A percentile compares a stretch with the other conserved stretches of the same genome.
Conservation (phyloP, 92 coral and sea anemone genomes). For the Porites evermanni region DNA sequence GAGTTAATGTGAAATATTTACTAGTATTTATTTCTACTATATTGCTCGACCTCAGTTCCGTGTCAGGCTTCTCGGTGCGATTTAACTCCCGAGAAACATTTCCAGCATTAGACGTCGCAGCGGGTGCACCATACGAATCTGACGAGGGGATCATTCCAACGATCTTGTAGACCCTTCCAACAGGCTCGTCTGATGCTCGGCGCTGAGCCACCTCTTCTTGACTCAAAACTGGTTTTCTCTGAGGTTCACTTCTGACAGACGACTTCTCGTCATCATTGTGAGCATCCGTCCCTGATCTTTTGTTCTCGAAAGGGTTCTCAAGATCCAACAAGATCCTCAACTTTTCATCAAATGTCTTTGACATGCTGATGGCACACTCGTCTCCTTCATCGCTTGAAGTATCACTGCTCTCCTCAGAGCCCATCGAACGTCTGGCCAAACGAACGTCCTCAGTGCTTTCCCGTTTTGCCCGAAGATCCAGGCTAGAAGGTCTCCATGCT, state of each 20-base stretch:
- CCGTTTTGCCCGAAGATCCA: constrained; percentile 76
- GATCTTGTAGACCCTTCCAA: constrained; percentile 25
- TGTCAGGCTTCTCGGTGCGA: constrained; percentile 18
- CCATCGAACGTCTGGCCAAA: constrained; percentile 58
- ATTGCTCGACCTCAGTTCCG: constrained; percentile 21
- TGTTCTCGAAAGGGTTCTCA: constrained; percentile 45
- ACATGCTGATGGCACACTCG: constrained; percentile 78
- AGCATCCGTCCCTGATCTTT: constrained; percentile 29
- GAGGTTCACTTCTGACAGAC: constrained; percentile 61
- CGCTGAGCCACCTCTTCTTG: constrained; percentile 26
- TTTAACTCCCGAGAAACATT: neutral
- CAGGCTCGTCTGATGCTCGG: constrained; percentile 23
- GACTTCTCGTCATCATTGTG: constrained; percentile 63
- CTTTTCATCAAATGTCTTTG: constrained; percentile 95
- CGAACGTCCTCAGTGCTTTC: constrained; percentile 78
- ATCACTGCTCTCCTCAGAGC: constrained; percentile 89
- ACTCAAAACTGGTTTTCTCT: constrained; percentile 13
- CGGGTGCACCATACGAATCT: neutral
- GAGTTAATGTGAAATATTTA: constrained; percentile 2
- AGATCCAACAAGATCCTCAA: constrained; percentile 81
- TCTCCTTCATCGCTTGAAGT: constrained; percentile 89
- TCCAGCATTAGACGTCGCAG: neutral
- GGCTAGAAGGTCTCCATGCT: constrained; percentile 82
- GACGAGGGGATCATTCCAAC: constrained; percentile 33
- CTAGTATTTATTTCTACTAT: constrained; percentile 17